Base-by-base conservation (phyloP, 1,140 invertebrate genomes). In the Drosophila nikananu region DNA sequence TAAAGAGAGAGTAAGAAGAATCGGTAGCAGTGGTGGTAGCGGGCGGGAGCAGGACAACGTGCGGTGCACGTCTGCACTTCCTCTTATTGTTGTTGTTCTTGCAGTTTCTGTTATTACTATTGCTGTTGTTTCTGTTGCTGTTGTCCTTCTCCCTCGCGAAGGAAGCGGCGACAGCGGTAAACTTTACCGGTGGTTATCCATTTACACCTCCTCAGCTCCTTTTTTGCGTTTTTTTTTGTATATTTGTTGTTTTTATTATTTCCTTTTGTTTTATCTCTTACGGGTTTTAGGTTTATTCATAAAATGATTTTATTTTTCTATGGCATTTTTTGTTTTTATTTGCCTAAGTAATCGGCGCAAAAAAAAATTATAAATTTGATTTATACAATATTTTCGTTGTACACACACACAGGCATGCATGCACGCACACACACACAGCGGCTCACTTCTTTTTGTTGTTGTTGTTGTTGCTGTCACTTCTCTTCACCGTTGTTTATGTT, bases 401-500 rank as follows among this genome's bases (percentile, higher is more conserved):
- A 73, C 77, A 80, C 55, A 79, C 59, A 74, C 62, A 73, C 59
- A 17, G 17, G 35, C 30, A 64, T 39, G 68, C 46, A 54, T 55
- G 63, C 52, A 79, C 54, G 42, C 59, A 65, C 59, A 21, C 39
- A 54, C 46, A 49, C 27, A 15, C 54, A 76, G 41, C 39, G 17
- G 54, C 13, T 58, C 41, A 58, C 61, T 62, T 55, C 44, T 58
- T 54, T 13, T 27, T 27, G 27, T 67, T 74, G 71, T 59, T 78
- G 66, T 54, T 75, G 64, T 79, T 86, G 64, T 70, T 81, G 52
- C 39, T 71, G 70, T 57, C 51, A 23, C 39, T 82, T 65, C 55
- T 81, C 78, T 63, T 68, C 71, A 72, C 71, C 60, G 74, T 90
- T 90, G 86, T 90, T 90, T 90, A 84, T 90, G 86, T 90, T 90